Conservation (phyloP, 2,888 invertebrate species). For the Emesis russula region DNA sequence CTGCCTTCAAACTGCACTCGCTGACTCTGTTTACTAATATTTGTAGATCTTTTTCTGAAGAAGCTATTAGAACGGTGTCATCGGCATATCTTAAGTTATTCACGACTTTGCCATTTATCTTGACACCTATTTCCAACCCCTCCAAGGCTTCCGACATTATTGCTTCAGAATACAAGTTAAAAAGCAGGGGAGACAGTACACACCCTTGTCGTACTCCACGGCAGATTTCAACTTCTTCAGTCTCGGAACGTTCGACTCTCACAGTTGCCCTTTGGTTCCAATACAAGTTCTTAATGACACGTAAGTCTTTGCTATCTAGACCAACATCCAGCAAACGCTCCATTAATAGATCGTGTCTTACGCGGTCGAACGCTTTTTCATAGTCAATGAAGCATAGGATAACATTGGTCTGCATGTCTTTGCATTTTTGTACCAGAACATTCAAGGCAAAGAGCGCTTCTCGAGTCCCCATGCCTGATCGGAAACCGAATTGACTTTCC, state of each 20-base stretch:
- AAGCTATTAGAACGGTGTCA: constrained; percentile 47
- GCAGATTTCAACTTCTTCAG: no score
- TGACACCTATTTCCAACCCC: constrained; percentile 33
- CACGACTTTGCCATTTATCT: constrained; percentile 34
- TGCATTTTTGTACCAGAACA: constrained; percentile 54
- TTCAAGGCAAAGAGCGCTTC: constrained; percentile 69
- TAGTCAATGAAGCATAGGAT: constrained; percentile 63
- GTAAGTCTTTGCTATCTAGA: constrained; percentile 29
- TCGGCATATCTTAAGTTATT: constrained; percentile 54
- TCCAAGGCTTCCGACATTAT: constrained; percentile 49
- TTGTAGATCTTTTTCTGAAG: constrained; percentile 37
- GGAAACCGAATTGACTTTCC: constrained; percentile 67
- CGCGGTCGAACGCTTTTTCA: constrained; percentile 63
- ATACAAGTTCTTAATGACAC: constrained; percentile 41
- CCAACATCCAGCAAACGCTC: constrained; percentile 27
- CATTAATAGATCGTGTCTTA: constrained; percentile 4
- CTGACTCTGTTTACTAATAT: constrained; percentile 35
- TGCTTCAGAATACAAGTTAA: constrained; percentile 54
- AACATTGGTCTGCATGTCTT: constrained; percentile 60
- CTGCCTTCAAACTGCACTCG: constrained; percentile 29
- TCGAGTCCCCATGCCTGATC: constrained; percentile 58
- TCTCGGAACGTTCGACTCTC: no score
- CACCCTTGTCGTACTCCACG: no score
- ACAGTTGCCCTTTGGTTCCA: no score
- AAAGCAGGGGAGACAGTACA: constrained; percentile 34